Base-by-base conservation (phyloP, 1,140 invertebrate species). In the Dufourea novaeangliae region DNA sequence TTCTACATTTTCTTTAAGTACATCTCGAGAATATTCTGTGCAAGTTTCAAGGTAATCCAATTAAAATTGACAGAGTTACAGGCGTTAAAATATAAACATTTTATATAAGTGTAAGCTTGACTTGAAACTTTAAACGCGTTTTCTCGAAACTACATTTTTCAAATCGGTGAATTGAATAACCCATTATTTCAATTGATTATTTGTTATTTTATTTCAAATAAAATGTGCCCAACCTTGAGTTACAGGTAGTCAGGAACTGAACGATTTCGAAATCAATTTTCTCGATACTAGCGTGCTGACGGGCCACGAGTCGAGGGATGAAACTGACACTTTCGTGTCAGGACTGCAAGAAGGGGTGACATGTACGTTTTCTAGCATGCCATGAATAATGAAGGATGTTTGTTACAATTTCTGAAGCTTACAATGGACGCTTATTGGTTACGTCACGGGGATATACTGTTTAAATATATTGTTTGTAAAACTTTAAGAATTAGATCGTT, bases 301-400 rank as follows among this genome's bases (percentile, higher is more conserved):
- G 69, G 66, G 54, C 75, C 66, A 62, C 63, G 57, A 62, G 62
- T 17, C 82, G 73, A 74, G 80, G 80, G 84, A 82, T 84, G 85
- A 88, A 87, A 86, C 88, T 87, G 85, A 87, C 86, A 75, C 64
- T 67, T 69, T 82, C 54, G 79, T 78, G 82, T 71, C 75, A 74
- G 46, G 79, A n/a, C 46, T 34, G 76, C 78, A 72, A 85, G 87
- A 81, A 73, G 84, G 25, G 17, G 1, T 84, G 11, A 11, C 25
- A 11, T 0, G 54, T 85, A 86, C 86, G 71, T 78, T 72, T 69
- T 74, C 81, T 50, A 79, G 83, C 69, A 82, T 88, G 52, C 83
- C 78, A 90, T 91, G 89, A 91, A 91, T 91, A 91, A 91, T 90
- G 90, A 86, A 90, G 77, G 83, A 75, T 87, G 87, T 91, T 90